phyloP scores from a whole-genome alignment of 2,888 invertebrate species.

The Lagria hirta region DNA sequence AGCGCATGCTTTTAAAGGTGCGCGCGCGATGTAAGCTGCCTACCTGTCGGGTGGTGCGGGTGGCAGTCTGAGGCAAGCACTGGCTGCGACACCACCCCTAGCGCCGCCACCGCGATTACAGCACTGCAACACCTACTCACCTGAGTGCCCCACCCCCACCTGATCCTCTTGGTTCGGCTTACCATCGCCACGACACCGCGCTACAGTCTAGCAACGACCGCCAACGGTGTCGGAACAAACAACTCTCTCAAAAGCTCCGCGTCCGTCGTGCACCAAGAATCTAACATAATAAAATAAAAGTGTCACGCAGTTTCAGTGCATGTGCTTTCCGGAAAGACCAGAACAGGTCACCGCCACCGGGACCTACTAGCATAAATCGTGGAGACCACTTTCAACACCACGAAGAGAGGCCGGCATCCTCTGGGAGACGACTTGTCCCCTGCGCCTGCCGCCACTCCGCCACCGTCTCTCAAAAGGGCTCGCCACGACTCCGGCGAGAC shows the following conservation, averaged over 20 bases:
- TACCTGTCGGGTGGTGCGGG: slow-evolving; percentile 56
- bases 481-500: slow-evolving; percentile 51
- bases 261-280: no score
- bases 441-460: slow-evolving; percentile 49
- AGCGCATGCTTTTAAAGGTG: slow-evolving; percentile 32
- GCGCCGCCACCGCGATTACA: slow-evolving; percentile 58
- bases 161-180: slow-evolving; percentile 51
- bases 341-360: slow-evolving; percentile 26
- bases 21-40: slow-evolving; percentile 41
- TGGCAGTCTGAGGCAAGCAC: slow-evolving; percentile 53
- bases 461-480: slow-evolving; percentile 53
- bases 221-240: slow-evolving; percentile 36
- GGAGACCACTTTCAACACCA: slow-evolving; percentile 54
- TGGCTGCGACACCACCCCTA: slow-evolving; percentile 62
- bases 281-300: slow-evolving; percentile 10
- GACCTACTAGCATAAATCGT: slow-evolving; percentile 50
- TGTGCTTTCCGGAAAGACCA: slow-evolving; percentile 27
- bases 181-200: slow-evolving; percentile 45
- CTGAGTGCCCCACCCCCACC: slow-evolving; percentile 63
- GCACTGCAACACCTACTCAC: slow-evolving; percentile 59
- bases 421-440: slow-evolving; percentile 52
- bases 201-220: slow-evolving; percentile 47
- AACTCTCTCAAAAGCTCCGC: slow-evolving; percentile 12
- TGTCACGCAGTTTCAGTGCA: slow-evolving; percentile 27
- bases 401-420: slow-evolving; percentile 55